Evolutionary conservation across 2,113 vertebrate species (phyloP).

Genomic region (Mirounga angustirostris): DNA sequence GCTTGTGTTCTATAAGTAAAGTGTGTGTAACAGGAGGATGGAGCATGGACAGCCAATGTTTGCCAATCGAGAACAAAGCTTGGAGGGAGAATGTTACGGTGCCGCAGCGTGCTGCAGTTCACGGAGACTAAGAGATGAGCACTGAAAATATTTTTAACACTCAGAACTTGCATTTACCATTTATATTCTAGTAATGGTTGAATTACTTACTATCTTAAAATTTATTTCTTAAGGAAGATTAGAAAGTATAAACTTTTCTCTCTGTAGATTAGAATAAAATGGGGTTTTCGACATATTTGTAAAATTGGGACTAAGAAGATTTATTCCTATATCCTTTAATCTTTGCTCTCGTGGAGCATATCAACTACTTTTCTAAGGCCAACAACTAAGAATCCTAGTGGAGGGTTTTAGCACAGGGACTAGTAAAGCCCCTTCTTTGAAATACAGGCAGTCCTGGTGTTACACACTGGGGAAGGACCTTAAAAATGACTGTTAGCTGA

Average conservation of each 20-base stretch:
- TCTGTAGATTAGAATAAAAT: slow-evolving; percentile 74
- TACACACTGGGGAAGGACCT: not conserved
- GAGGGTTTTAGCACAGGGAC: not conserved
- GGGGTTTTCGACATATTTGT: slow-evolving; percentile 68
- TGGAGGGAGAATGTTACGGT: not conserved
- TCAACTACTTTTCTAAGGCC: slow-evolving; percentile 48
- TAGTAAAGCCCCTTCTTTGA: not conserved
- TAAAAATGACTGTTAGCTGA: not conserved
- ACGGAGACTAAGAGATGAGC: slow-evolving; percentile 48
- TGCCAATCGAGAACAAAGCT: slow-evolving; percentile 61
- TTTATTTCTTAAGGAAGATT: slow-evolving; percentile 77
- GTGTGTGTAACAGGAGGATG: slow-evolving; percentile 45
- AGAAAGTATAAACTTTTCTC: slow-evolving; percentile 72
- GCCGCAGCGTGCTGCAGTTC: not conserved
- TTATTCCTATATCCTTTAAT: slow-evolving; percentile 74
- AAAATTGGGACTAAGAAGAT: slow-evolving; percentile 76
- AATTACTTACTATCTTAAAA: slow-evolving; percentile 77
- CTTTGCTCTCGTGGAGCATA: slow-evolving; percentile 63
- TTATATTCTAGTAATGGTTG: slow-evolving; percentile 61
- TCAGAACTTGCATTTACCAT: slow-evolving; percentile 58
- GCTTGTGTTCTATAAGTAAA: slow-evolving; percentile 63
- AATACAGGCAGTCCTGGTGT: not conserved
- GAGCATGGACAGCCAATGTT: not conserved
- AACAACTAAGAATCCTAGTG: slow-evolving; percentile 17
- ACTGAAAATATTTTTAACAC: slow-evolving; percentile 62